A percentile compares a stretch with the other conserved stretches of the same genome.
These are phyloP conservation scores for Cyaniris semiargus DNA, from an alignment of 2,888 invertebrate genomes.

Conservation along the genomic window DNA sequence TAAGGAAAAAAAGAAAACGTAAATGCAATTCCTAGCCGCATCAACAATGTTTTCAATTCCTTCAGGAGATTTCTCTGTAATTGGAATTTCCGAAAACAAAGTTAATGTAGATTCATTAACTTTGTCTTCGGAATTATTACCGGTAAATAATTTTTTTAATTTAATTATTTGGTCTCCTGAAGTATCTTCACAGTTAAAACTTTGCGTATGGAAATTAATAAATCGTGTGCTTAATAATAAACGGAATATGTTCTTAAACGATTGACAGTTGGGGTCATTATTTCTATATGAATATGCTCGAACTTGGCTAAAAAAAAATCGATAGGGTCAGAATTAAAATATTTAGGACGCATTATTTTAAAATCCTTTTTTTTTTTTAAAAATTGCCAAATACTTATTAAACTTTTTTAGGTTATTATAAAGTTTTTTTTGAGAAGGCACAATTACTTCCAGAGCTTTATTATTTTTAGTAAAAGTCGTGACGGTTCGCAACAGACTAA, in stretches of 20 bases:
- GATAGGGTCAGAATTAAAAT: background rate
- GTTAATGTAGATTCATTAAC: background rate
- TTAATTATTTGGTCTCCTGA: background rate
- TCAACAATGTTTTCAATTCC: background rate
- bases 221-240: background rate
- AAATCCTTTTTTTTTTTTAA: background rate
- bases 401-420: background rate
- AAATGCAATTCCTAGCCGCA: background rate
- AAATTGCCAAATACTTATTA: background rate
- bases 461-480: too few relatives aligned
- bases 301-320: background rate
- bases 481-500: too few relatives aligned
- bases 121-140: background rate
- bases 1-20: too few relatives aligned
- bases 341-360: background rate
- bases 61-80: background rate
- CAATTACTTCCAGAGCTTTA: background rate
- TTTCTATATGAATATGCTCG: background rate
- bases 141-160: background rate
- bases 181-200: background rate
- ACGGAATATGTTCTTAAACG: background rate
- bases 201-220: background rate
- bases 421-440: background rate
- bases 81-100: background rate
- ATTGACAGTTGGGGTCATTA: background rate